These are phyloP conservation scores for Drosophila simulans DNA, from an alignment of 1,140 invertebrate species.

Conservation along the genomic window DNA sequence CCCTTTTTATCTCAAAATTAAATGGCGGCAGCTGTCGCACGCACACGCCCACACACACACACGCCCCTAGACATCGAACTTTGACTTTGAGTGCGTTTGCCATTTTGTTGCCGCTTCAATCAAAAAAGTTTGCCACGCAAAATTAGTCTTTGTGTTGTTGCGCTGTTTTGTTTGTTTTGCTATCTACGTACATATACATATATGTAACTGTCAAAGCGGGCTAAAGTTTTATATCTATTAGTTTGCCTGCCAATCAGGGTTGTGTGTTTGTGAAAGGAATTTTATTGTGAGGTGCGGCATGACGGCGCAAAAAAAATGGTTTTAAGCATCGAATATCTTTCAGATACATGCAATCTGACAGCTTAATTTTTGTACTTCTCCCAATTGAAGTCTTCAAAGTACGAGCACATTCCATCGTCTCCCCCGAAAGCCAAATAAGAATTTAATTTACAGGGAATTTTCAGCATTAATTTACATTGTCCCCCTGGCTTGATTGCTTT, in stretches of 20 bases:
- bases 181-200: constrained; percentile 15
- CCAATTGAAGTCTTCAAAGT: constrained; percentile 25
- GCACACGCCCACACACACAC: constrained; percentile 36
- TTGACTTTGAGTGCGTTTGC: constrained; percentile 57
- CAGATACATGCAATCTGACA: constrained; percentile 48
- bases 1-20: constrained; percentile 75
- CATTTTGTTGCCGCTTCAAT: constrained; percentile 61
- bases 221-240: constrained; percentile 46
- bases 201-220: constrained; percentile 32
- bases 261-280: constrained; percentile 39
- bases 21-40: constrained; percentile 76
- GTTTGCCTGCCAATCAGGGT: constrained; percentile 66
- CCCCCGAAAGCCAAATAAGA: constrained; percentile 13
- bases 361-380: constrained; percentile 47
- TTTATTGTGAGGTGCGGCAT: constrained; percentile 55
- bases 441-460: constrained; percentile 60
- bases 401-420: constrained; percentile 8
- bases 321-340: constrained; percentile 42
- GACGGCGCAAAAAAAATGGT: constrained; percentile 52
- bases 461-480: constrained; percentile 63
- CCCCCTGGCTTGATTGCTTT: constrained; percentile 46
- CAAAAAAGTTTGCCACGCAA: constrained; percentile 62
- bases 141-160: constrained; percentile 59
- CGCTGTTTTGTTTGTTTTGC: constrained; percentile 17
- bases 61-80: constrained; percentile 36